Conservation (phyloP, 2,113 vertebrate species). For the Tursiops truncatus region DNA sequence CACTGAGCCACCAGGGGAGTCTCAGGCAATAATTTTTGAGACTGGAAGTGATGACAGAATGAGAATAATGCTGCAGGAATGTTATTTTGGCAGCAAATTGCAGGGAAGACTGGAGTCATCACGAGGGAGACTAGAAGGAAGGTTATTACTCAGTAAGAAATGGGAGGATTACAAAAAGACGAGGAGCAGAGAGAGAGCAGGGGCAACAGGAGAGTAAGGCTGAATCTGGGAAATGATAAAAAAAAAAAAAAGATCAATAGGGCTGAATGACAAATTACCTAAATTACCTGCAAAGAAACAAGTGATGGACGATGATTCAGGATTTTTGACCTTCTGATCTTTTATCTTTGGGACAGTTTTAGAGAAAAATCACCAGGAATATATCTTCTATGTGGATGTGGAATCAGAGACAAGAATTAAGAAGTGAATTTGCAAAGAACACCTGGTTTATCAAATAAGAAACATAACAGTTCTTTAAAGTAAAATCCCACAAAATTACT, state of each 20-base stretch:
- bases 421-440: constrained; percentile 21
- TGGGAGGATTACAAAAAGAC: neutral
- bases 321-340: neutral
- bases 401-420: neutral
- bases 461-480: neutral
- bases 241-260: neutral
- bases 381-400: neutral
- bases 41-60: neutral
- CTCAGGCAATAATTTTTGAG: neutral
- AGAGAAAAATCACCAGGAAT: neutral
- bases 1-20: too few relatives aligned
- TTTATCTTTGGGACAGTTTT: neutral
- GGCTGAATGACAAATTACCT: neutral
- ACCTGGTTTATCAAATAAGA: neutral
- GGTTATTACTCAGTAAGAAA: neutral
- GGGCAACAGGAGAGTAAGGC: neutral
- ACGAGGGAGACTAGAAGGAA: neutral
- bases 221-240: neutral
- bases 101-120: neutral
- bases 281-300: neutral
- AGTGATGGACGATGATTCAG: neutral
- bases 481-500: neutral
- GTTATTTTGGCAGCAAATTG: neutral
- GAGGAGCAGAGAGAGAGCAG: neutral
- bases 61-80: neutral